Percentiles rank a stretch among this genome's conserved stretches.
phyloP scores from a whole-genome alignment of 2,888 invertebrate genomes.

The Trileptium ribeirensis region DNA sequence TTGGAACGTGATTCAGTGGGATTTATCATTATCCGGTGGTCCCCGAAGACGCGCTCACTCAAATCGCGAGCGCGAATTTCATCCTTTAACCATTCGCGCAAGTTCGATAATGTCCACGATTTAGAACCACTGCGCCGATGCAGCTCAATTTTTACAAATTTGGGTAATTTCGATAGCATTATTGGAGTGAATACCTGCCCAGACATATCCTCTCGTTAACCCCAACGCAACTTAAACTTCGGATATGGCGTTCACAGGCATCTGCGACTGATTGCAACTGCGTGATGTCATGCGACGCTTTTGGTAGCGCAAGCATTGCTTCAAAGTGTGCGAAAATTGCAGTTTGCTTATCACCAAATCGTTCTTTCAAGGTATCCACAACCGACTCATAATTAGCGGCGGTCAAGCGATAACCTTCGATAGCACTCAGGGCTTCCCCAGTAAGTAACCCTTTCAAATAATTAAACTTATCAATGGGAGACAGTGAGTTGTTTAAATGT shows the following conservation, averaged over 20 bases:
- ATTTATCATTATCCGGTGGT: background rate
- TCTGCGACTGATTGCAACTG: background rate
- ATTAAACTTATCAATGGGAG: too few species aligned
- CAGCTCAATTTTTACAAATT: background rate
- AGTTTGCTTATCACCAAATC: conserved; percentile 6
- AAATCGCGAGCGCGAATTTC: background rate
- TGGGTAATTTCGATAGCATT: background rate
- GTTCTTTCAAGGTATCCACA: background rate
- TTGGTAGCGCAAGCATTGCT: too few species aligned
- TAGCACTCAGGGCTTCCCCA: too few species aligned
- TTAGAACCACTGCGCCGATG: background rate
- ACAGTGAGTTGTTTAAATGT: too few species aligned
- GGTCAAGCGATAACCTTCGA: too few species aligned
- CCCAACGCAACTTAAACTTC: background rate
- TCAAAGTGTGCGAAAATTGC: background rate
- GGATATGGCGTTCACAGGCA: background rate
- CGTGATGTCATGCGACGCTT: background rate
- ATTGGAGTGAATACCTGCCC: background rate
- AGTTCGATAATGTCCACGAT: background rate
- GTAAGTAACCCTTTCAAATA: too few species aligned
- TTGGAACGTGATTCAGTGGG: background rate
- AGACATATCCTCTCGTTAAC: background rate
- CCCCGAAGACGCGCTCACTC: background rate
- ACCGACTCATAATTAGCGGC: background rate
- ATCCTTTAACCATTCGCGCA: background rate